These are phyloP conservation scores for Tringa solitaria DNA, from an alignment of 2,113 vertebrate species.

Conservation along the genomic window DNA sequence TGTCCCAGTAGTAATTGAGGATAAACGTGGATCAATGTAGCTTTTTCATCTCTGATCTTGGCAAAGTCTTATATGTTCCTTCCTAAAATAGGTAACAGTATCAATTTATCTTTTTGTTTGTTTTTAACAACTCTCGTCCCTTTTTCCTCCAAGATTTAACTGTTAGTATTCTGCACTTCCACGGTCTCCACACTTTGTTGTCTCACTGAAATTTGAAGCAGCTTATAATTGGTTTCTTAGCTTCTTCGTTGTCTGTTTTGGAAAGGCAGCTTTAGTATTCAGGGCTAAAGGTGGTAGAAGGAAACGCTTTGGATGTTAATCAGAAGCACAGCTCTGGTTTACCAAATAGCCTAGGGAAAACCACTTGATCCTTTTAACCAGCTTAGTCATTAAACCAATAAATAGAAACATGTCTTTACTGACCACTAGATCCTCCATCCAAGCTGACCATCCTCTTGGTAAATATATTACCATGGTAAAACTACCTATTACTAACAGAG, in stretches of 20 bases:
- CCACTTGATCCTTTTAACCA: not conserved
- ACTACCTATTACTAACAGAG: not conserved
- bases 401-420: not conserved
- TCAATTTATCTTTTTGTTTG: not conserved
- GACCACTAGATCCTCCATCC: not conserved
- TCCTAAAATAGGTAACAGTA: not conserved
- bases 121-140: not conserved
- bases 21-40: not conserved
- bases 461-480: not conserved
- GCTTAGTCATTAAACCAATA: not conserved
- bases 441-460: not conserved
- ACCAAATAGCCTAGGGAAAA: not conserved
- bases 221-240: not conserved
- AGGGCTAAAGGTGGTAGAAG: not conserved
- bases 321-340: not conserved
- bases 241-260: not conserved
- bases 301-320: not conserved
- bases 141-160: not conserved
- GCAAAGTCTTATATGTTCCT: not conserved
- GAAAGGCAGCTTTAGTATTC: not conserved
- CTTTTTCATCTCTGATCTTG: not conserved
- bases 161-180: not conserved
- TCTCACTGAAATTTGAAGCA: not conserved
- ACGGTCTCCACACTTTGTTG: fast-evolving
- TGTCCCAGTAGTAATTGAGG: not conserved